A percentile compares a stretch with the other conserved stretches of the same genome.
Conservation (phyloP, 2,888 invertebrate genomes). For the Macrosoma leucophasiata region DNA sequence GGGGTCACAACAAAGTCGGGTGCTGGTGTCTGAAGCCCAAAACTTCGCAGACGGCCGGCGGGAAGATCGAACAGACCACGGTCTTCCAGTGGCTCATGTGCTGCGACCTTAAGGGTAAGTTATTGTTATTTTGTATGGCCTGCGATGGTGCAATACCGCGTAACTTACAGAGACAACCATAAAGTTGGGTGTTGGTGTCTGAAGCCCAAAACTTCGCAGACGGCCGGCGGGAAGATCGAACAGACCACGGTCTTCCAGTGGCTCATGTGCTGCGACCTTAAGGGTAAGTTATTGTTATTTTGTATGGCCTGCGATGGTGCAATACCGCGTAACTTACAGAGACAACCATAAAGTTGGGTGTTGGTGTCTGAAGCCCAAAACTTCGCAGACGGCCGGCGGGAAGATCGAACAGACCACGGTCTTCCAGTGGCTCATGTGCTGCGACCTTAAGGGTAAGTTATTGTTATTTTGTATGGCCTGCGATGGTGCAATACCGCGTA, state of each 20-base stretch:
- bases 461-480: too few species aligned
- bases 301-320: too few species aligned
- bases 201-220: slow-evolving; percentile 73
- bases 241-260: slow-evolving; percentile 84
- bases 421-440: slow-evolving; percentile 90
- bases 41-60: slow-evolving; percentile 59
- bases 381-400: slow-evolving; percentile 62
- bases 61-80: slow-evolving; percentile 74
- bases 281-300: too few species aligned
- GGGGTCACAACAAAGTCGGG: slow-evolving; percentile 90
- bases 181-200: slow-evolving; percentile 88
- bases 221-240: slow-evolving; percentile 59
- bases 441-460: slow-evolving; percentile 87
- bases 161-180: slow-evolving; percentile 88
- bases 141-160: too few species aligned
- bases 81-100: slow-evolving; percentile 90
- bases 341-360: slow-evolving; percentile 91
- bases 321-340: too few species aligned
- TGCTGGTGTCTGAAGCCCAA: slow-evolving; percentile 85
- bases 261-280: slow-evolving; percentile 89
- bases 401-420: slow-evolving; percentile 75
- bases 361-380: slow-evolving; percentile 81
- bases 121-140: too few species aligned
- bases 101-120: slow-evolving; percentile 83
- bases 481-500: too few species aligned